A percentile compares a stretch with the other conserved stretches of the same genome.
Conservation (phyloP, 2,797 vertebrate species). For the Syndactyla subalaris region DNA sequence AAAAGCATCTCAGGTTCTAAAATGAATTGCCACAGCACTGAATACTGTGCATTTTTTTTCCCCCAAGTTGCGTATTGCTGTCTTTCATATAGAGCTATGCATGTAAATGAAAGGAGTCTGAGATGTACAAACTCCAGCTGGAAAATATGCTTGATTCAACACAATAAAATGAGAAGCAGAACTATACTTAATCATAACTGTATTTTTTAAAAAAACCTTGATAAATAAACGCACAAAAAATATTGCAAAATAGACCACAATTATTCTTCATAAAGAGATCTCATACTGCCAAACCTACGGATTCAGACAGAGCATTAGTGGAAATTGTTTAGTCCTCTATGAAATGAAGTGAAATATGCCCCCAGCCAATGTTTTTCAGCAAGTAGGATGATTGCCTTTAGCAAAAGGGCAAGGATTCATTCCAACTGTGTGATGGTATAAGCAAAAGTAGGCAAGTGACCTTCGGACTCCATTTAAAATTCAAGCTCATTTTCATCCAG, state of each 20-base stretch:
- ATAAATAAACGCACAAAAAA: background rate
- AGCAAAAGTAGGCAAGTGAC: background rate
- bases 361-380: background rate
- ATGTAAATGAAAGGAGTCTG: background rate
- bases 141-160: background rate
- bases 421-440: background rate
- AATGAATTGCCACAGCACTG: background rate
- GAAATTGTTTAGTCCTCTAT: background rate
- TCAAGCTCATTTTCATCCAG: background rate
- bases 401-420: background rate
- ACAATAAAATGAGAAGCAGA: background rate
- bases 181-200: background rate
- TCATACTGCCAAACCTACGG: background rate
- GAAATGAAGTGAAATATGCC: background rate
- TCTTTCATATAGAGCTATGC: background rate
- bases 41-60: background rate
- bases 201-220: background rate
- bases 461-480: conserved; percentile 2
- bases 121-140: background rate
- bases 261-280: background rate
- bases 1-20: background rate
- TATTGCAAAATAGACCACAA: background rate
- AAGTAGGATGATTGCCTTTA: background rate
- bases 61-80: background rate
- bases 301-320: background rate